Evolutionary conservation across 1,140 invertebrate genomes (phyloP).

Genomic region (Drosophila varians): DNA sequence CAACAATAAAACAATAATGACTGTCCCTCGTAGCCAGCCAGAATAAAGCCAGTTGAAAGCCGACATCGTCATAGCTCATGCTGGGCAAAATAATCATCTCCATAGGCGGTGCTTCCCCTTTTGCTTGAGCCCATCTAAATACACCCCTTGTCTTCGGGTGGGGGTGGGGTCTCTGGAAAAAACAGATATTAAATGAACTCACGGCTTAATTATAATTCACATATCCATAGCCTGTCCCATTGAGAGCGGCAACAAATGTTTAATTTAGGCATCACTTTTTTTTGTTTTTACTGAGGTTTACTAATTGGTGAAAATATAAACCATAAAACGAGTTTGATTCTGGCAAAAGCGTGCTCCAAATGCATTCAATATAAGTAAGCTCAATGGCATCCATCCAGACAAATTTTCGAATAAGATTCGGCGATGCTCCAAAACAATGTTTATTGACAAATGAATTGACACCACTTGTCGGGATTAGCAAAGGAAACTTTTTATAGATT

Average conservation of each 20-base stretch:
- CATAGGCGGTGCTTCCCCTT: conserved; percentile 26
- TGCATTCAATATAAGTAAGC: conserved; percentile 29
- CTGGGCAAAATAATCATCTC: conserved; percentile 29
- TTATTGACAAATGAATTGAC: conserved; percentile 26
- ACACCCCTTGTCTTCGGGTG: neutral
- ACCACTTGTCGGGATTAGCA: conserved; percentile 19
- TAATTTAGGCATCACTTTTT: conserved; percentile 18
- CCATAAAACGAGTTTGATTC: conserved; percentile 35
- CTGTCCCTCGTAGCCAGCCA: no score
- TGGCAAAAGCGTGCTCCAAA: conserved; percentile 39
- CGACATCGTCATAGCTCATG: conserved; percentile 24
- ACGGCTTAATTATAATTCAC: conserved; percentile 38
- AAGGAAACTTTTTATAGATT: conserved; percentile 25
- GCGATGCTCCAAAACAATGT: conserved; percentile 30
- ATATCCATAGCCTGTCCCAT: conserved; percentile 30
- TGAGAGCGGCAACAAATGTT: conserved; percentile 17
- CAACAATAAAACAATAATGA: conserved; percentile 49
- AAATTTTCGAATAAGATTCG: neutral
- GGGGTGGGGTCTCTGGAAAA: conserved; percentile 18
- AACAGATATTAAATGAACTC: conserved; percentile 31
- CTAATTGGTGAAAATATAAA: conserved; percentile 43
- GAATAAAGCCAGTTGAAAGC: conserved; percentile 7
- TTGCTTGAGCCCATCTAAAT: conserved; percentile 9
- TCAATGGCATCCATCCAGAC: neutral
- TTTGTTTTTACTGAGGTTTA: conserved; percentile 12